These are phyloP conservation scores for Lerista edwardsae DNA, from an alignment of 2,797 vertebrate genomes.

Conservation along the genomic window DNA sequence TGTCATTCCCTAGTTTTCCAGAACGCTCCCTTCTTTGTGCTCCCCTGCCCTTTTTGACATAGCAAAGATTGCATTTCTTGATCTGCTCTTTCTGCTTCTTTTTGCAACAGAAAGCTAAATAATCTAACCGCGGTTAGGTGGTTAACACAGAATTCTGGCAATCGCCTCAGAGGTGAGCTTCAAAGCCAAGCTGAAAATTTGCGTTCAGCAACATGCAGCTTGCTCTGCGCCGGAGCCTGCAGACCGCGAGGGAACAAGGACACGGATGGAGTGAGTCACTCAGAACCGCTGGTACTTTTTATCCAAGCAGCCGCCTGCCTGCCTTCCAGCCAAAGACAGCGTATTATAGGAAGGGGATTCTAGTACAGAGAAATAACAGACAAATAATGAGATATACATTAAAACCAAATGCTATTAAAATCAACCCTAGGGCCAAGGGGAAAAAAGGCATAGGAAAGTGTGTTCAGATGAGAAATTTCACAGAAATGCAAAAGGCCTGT, in stretches of 20 bases:
- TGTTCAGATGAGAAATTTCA: neutral
- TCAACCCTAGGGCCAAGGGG: neutral
- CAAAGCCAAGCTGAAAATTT: conserved; percentile 45
- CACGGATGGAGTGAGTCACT: conserved; percentile 1
- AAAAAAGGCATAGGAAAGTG: neutral
- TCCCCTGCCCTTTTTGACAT: neutral
- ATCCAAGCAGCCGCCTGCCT: neutral
- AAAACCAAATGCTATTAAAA: neutral
- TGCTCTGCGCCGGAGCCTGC: conserved; percentile 13
- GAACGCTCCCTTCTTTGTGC: neutral
- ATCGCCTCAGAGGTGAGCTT: neutral
- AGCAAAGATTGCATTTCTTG: neutral
- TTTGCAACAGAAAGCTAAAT: conserved; percentile 46
- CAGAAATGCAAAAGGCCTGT: neutral
- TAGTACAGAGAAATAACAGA: neutral
- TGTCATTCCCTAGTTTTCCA: too few species aligned
- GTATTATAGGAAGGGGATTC: neutral
- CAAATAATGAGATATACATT: neutral
- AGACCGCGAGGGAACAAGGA: conserved; percentile 1
- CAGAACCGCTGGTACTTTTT: neutral
- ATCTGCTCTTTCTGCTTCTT: neutral
- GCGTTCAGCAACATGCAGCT: conserved; percentile 15
- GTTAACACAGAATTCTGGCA: conserved; percentile 52
- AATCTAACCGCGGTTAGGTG: conserved; percentile 16
- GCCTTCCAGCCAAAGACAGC: conserved; percentile 9